A percentile compares a stretch with the other conserved stretches of the same genome.
Conservation (phyloP, 2,888 invertebrate species). For the Parochlus steinenii region DNA sequence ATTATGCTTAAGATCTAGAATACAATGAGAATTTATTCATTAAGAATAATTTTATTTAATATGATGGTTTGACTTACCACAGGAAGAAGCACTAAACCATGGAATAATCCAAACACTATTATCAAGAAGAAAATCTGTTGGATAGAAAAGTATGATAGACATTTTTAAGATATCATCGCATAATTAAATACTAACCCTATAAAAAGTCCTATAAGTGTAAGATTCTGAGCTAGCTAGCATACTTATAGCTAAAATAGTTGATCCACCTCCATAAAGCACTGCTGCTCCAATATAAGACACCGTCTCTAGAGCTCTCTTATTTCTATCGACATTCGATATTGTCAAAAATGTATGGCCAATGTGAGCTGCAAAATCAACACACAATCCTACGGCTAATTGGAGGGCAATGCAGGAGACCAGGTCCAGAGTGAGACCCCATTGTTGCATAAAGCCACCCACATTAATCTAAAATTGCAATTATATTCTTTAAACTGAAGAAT, state of each 20-base stretch:
- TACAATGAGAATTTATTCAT: too few relatives aligned
- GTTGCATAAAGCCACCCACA: constrained; percentile 61
- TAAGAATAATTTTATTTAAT: too few relatives aligned
- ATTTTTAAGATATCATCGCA: not conserved
- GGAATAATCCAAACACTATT: constrained; percentile 59
- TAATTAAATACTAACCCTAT: constrained; percentile 31
- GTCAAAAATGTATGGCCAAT: constrained; percentile 67
- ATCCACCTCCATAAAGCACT: constrained; percentile 59
- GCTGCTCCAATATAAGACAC: constrained; percentile 59
- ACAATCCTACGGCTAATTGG: constrained; percentile 63
- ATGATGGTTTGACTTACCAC: too few relatives aligned
- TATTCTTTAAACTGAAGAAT: constrained; percentile 4
- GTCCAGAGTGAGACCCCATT: constrained; percentile 69
- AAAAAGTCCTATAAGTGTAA: constrained; percentile 60
- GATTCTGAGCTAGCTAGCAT: constrained; percentile 53
- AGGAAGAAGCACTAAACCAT: constrained; percentile 58
- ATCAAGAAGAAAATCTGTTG: constrained; percentile 56
- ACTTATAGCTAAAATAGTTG: constrained; percentile 55
- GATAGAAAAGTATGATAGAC: constrained; percentile 10
- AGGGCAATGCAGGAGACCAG: constrained; percentile 65
- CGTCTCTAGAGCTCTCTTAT: constrained; percentile 44
- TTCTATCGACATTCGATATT: constrained; percentile 33
- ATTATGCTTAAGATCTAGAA: constrained; percentile 51
- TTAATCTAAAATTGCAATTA: constrained; percentile 31
- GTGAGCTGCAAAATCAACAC: constrained; percentile 71